Base-by-base conservation (phyloP, 2,113 vertebrate species). In the Trochalopteron elliotii region DNA sequence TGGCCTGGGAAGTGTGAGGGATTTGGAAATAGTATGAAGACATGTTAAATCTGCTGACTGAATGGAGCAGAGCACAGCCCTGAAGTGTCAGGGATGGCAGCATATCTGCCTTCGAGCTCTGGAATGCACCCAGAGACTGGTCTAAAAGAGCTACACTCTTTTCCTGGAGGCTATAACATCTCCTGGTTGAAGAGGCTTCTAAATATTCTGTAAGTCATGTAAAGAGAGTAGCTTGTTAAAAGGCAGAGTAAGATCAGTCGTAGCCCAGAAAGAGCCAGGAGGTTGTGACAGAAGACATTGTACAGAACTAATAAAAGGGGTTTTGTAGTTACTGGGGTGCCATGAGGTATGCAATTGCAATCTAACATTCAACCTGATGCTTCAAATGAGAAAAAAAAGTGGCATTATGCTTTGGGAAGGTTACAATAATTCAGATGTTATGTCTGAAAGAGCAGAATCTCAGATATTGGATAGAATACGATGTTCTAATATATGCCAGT, bases 91-190 rank as follows among this genome's bases (percentile, higher is more conserved):
- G 25, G 30, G 17, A 7, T n/a, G 44, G 56, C 23, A 89, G 40
- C 5, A 5, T 24, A 31, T 68, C 75, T 87, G 35, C 65, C 84
- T 93, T 33, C 5, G 35, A 91, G 87, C 61, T 81, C 70, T 88
- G 70, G 37, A 76, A 60, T 60, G 47, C 49, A 72, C 70, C 25
- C 30, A 57, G 56, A 94, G 44, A 79, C 65, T 72, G 31, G 24
- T 60, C 57, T 93, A 2, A 87, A 84, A 69, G 61, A 90, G 25
- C 37, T 75, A 30, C 53, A 37, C 18, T 60, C 59, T 89, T 67
- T 89, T 91, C 35, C 87, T 87, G 69, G 77, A 93, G 90, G 69
- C 89, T 93, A 5, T 89, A 89, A 70, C 52, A 68, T 71, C 74
- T 89, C 64, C 87, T 89, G 31, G 39, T 71, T 79, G 77, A 89